phyloP scores from a whole-genome alignment of 2,888 invertebrate genomes.

The Parochlus steinenii region DNA sequence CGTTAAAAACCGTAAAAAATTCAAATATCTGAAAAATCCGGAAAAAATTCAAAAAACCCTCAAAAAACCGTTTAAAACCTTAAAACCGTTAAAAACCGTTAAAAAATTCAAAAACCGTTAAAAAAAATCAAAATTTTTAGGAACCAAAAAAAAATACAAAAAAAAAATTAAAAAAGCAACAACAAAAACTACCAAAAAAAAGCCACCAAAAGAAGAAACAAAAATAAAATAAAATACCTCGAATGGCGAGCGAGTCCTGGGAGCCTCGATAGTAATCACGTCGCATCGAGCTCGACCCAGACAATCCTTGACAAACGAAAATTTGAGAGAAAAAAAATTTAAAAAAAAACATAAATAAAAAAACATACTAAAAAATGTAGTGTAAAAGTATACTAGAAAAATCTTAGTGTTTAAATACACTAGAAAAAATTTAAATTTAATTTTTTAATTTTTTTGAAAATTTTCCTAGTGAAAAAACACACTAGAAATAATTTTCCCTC shows the following conservation, averaged over 20 bases:
- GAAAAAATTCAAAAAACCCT: no score
- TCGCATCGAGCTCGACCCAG: constrained; percentile 51
- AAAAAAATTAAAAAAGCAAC: constrained; percentile 14
- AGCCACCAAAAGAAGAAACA: constrained; percentile 16
- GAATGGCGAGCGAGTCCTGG: constrained; percentile 71
- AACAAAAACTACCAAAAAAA: no score
- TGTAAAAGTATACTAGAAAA: constrained; percentile 12
- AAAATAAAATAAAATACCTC: constrained; percentile 41
- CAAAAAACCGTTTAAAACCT: no score
- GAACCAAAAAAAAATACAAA: constrained; percentile 16
- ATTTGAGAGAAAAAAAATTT: constrained; percentile 17
- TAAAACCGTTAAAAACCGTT: no score
- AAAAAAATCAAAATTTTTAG: constrained; percentile 14
- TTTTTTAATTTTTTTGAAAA: no score
- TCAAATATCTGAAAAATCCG: no score
- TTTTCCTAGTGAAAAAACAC: no score
- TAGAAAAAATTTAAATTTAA: no score
- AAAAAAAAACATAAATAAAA: constrained; percentile 16
- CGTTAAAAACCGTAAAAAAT: neutral
- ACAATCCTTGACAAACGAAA: constrained; percentile 26
- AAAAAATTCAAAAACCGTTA: constrained; percentile 16
- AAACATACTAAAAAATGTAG: constrained; percentile 15
- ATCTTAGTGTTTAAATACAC: no score
- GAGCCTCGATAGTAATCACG: constrained; percentile 85
- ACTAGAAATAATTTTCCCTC: no score